phyloP scores from a whole-genome alignment of 2,113 vertebrate species.

The Malaclemys terrapin region DNA sequence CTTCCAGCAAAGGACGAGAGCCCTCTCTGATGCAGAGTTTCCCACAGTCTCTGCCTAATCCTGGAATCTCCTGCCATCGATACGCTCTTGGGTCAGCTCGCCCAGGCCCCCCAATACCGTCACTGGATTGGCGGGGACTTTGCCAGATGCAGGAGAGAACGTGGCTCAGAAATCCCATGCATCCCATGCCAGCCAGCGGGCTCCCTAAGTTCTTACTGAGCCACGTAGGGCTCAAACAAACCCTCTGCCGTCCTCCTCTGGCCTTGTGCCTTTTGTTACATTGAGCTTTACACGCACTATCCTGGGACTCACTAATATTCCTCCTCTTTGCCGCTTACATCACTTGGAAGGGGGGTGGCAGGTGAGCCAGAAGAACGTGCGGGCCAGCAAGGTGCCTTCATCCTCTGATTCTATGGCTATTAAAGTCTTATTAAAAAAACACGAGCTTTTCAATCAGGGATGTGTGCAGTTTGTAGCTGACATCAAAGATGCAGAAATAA shows the following conservation, averaged over 20 bases:
- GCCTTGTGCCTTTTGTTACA: fast-evolving
- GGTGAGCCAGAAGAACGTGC: fast-evolving
- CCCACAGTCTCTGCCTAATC: not conserved
- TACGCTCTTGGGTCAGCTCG: not conserved
- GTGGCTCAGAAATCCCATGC: not conserved
- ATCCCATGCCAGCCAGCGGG: not conserved
- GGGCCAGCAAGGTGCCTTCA: not conserved
- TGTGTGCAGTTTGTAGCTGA: not conserved
- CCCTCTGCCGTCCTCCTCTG: not conserved
- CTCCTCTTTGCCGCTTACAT: not conserved
- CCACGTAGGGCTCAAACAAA: not conserved
- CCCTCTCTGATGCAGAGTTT: not conserved
- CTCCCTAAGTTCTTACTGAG: not conserved
- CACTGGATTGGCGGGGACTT: not conserved
- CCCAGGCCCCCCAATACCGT: not conserved
- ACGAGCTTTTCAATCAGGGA: not conserved
- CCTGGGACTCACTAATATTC: fast-evolving
- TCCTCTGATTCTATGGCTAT: not conserved
- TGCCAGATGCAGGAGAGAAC: not conserved
- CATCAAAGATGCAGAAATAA: slow-evolving; percentile 3
- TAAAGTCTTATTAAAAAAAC: not conserved
- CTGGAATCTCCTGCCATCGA: not conserved
- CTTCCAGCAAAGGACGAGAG: not conserved
- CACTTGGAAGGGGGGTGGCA: fast-evolving
- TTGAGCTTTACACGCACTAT: fast-evolving